Percentiles rank a stretch among this genome's conserved stretches.
These are phyloP conservation scores for Acestrorhynchus altus DNA, from an alignment of 2,797 vertebrate species.

Conservation along the genomic window DNA sequence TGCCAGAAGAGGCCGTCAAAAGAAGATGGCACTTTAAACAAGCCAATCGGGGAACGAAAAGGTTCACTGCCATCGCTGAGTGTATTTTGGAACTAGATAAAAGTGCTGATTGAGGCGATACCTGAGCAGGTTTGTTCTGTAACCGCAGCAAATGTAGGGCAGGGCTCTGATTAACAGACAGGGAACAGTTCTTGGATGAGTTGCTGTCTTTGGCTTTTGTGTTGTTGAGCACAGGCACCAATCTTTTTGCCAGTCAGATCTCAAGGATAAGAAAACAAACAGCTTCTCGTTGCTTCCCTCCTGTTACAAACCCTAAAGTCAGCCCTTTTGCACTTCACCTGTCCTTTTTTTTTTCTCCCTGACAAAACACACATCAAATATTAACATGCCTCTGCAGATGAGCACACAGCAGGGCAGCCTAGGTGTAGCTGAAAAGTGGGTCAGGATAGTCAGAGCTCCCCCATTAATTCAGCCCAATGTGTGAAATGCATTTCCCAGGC, in stretches of 20 bases:
- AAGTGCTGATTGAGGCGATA: conserved; percentile 32
- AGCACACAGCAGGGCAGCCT: background rate
- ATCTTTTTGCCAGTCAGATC: background rate
- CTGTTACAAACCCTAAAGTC: conserved; percentile 23
- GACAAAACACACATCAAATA: conserved; percentile 46
- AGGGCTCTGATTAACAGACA: conserved; percentile 22
- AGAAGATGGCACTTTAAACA: background rate
- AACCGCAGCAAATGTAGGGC: conserved; percentile 26
- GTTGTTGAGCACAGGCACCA: background rate
- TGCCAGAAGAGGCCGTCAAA: background rate
- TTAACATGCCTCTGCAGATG: conserved; percentile 48
- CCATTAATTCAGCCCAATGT: conserved; percentile 42
- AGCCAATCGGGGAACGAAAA: background rate
- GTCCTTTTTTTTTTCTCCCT: conserved; percentile 6
- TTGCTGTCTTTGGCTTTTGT: background rate
- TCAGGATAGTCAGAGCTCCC: conserved; percentile 40
- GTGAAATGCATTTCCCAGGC: conserved; percentile 47
- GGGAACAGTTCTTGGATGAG: conserved; percentile 13
- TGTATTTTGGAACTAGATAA: conserved; percentile 34
- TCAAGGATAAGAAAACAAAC: conserved; percentile 26
- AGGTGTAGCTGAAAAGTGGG: conserved; percentile 33
- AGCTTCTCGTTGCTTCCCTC: background rate
- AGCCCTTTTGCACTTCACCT: conserved; percentile 44
- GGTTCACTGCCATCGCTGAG: background rate
- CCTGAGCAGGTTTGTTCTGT: conserved; percentile 39